Evolutionary conservation across 53 echinoderm and acorn worm species (phyloP), one percentile per base, ranked within the genome.

Genomic region (Temnopleurus reevesii): DNA sequence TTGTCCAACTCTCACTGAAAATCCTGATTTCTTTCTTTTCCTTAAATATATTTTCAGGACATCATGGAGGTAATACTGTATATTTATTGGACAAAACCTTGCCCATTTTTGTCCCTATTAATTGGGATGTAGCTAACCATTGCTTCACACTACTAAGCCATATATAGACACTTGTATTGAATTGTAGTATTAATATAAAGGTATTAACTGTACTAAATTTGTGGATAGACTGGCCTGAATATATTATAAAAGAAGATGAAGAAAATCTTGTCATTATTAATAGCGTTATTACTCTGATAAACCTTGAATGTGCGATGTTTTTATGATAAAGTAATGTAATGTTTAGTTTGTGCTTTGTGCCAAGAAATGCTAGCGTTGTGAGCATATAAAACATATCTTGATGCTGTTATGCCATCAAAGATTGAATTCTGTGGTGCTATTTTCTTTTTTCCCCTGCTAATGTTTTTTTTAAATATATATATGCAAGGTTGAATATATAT

Each of bases 301-400:
- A 71, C 71, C 71, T 71, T 71, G 71, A 71, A 41, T 63, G 15
- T 63, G 63, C 10, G 30, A 34, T 71, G 71, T 71, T 27, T 36
- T 38, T 71, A 41, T 38, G 18, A 26, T 17, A 71, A 38, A 0
- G 13, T 38, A 27, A 38, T 38, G 35, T 15, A 61, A 61, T 66
- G 71, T 38, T 71, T 31, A 63, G 30, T 31, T 17, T 71, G 38
- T 71, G 36, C 43, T 15, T 10, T 19, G 71, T 71, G 71, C 71
- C 71, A 71, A 38, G 12, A 41, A 71, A 71, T 71, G 34, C 63
- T 63, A 21, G 18, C 19, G 63, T 10, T 12, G 71, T 71, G 34
- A 71, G 43, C 71, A 71, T 71, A 23, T 71, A 71, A 71, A 19
- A n/a, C 21, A 38, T 21, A 71, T 63, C 71, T n/a, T 2, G 38